Evolutionary conservation across 1,140 invertebrate genomes (phyloP), one percentile per base, ranked within the genome.

Genomic region (Pseudoatta argentina): DNA sequence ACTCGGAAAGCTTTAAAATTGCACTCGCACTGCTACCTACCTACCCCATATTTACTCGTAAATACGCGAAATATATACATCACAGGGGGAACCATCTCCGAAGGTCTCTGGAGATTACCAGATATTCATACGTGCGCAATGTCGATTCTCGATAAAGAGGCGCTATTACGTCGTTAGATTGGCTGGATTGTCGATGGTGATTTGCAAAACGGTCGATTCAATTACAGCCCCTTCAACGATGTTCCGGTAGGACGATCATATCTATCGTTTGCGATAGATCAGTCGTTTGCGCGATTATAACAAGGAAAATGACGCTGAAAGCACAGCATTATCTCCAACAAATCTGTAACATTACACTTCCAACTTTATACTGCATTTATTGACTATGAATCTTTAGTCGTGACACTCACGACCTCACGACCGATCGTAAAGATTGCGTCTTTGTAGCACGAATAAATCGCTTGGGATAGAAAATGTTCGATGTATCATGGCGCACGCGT

Each of bases 11-110:
- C 6, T 69, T 73, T 61, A 71, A 73, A 72, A 64, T 71, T 63
- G 55, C 48, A 67, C 14, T 18, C 76, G 59, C 18, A 8, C 30
- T 24, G 39, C 39, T 12, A 18, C 14, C 63, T 63, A 57, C 27
- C 44, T 57, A 51, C 21, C 21, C 24, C 34, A 48, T 44, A 61
- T 82, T 61, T 57, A 51, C n/a, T 51, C 48, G 86, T 73, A 88
- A 86, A 90, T 86, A 86, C 83, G 64, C 86, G 61, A 83, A 73
- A 90, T 78, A 88, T 77, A 59, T 77, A 79, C 30, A 30, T 21
- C 63, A n/a, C 10, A n/a, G 44, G 57, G 72, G 48, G 59, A 51
- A 57, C 51, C 44, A 34, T 77, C 21, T 5, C 12, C 21, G 30
- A n/a, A 59, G 53, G 34, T 61, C 18, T 61, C 18, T 63, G 8